These are phyloP conservation scores for Cheilosia vernalis DNA, from an alignment of 2,888 invertebrate genomes.

Conservation along the genomic window DNA sequence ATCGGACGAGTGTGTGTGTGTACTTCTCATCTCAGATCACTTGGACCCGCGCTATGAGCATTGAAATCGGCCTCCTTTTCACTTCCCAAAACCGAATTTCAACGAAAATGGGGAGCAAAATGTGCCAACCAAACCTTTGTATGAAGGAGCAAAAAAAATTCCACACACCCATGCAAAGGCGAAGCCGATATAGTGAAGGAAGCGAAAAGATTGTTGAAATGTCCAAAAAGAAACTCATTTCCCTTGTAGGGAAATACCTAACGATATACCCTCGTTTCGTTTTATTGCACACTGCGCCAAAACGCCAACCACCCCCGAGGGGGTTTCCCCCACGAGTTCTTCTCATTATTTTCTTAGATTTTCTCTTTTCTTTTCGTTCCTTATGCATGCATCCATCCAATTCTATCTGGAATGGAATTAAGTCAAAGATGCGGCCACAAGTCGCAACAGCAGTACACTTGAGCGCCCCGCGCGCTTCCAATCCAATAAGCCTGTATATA, in stretches of 20 bases:
- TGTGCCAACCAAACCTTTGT: conserved; percentile 31
- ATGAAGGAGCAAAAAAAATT: conserved; percentile 15
- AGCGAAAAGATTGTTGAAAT: conserved; percentile 1
- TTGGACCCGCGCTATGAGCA: conserved; percentile 36
- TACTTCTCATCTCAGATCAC: conserved; percentile 14
- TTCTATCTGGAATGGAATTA: conserved; percentile 48
- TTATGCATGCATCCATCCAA: conserved; percentile 62
- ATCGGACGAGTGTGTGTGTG: neutral
- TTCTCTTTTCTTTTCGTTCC: conserved; percentile 4
- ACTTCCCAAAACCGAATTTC: conserved; percentile 47
- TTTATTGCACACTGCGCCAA: conserved; percentile 57
- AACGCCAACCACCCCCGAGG: conserved; percentile 25
- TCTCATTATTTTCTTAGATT: conserved; percentile 27
- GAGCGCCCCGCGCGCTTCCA: conserved; percentile 48
- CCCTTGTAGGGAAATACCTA: conserved; percentile 54
- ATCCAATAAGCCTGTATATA: conserved; percentile 58
- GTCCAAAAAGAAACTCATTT: conserved; percentile 61
- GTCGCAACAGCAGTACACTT: conserved; percentile 65
- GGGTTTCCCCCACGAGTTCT: conserved; percentile 12
- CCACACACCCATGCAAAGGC: conserved; percentile 4
- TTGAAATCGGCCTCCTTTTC: conserved; percentile 15
- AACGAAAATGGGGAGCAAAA: conserved; percentile 65
- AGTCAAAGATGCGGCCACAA: conserved; percentile 62
- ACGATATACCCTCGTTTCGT: conserved; percentile 55
- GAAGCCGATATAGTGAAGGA: conserved; percentile 14